These are phyloP conservation scores for Apamea monoglypha DNA, from an alignment of 2,888 invertebrate genomes.

Conservation along the genomic window DNA sequence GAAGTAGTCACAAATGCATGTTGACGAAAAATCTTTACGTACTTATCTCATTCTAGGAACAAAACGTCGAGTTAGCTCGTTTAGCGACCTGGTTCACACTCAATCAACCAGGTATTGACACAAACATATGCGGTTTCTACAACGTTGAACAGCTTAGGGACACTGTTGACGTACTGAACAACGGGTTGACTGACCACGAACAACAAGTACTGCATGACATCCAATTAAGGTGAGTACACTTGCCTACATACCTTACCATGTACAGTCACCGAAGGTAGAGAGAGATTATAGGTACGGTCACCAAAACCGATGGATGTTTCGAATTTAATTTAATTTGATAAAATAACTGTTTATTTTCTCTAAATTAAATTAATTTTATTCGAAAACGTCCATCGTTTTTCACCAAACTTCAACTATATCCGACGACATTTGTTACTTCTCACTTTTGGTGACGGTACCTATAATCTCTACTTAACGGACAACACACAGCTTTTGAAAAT, in stretches of 20 bases:
- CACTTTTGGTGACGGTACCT: no score
- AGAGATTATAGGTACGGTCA: background rate
- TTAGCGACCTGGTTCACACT: slow-evolving; percentile 93
- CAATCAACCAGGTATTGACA: slow-evolving; percentile 91
- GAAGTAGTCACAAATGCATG: background rate
- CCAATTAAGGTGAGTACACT: slow-evolving; percentile 90
- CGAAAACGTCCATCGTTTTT: no score
- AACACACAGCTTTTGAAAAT: background rate
- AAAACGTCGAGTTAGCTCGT: slow-evolving; percentile 92
- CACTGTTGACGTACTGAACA: slow-evolving; percentile 91
- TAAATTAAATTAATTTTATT: no score
- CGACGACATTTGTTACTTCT: no score
- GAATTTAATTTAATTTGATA: background rate
- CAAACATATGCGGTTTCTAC: slow-evolving; percentile 95
- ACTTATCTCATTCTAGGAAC: slow-evolving; percentile 78
- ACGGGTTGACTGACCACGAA: slow-evolving; percentile 93
- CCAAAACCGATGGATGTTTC: background rate
- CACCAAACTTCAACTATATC: no score
- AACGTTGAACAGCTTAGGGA: slow-evolving; percentile 90
- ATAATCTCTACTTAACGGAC: background rate
- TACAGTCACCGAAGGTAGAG: background rate
- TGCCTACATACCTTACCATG: background rate
- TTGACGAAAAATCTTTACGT: background rate
- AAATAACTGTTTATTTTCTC: no score
- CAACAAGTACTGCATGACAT: slow-evolving; percentile 91